Percentiles rank a stretch among this genome's conserved stretches.
Conservation (phyloP, 2,888 invertebrate genomes). For the Sepioteuthis lessoniana region DNA sequence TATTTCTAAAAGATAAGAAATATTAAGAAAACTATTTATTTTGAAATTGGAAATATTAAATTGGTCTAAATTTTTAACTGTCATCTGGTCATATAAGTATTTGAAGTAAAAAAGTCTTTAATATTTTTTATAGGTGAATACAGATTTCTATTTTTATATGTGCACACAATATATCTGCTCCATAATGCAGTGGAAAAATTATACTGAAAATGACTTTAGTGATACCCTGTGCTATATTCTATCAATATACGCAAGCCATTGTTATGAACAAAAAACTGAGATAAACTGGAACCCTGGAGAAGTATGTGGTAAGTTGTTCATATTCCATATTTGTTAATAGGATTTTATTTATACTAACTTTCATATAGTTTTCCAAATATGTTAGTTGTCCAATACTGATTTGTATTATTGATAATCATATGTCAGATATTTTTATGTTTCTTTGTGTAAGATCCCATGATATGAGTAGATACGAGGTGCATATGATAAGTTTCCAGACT, state of each 20-base stretch:
- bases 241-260: background rate
- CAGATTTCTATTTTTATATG: background rate
- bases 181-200: background rate
- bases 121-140: slow-evolving; percentile 3
- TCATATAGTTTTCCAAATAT: background rate
- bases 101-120: background rate
- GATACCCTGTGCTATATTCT: background rate
- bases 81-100: background rate
- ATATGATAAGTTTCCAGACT: no score
- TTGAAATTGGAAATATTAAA: background rate
- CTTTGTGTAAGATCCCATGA: no score
- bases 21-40: background rate
- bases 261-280: background rate
- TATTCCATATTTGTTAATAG: background rate
- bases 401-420: no score
- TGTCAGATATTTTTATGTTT: no score
- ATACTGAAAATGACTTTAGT: background rate
- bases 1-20: background rate
- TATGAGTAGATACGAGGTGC: no score
- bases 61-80: background rate
- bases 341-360: background rate
- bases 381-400: no score
- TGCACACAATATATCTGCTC: background rate
- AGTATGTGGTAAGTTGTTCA: background rate
- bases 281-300: background rate